A percentile compares a stretch with the other conserved stretches of the same genome.
phyloP scores from a whole-genome alignment of 2,113 vertebrate species.

The Labeo catla region DNA sequence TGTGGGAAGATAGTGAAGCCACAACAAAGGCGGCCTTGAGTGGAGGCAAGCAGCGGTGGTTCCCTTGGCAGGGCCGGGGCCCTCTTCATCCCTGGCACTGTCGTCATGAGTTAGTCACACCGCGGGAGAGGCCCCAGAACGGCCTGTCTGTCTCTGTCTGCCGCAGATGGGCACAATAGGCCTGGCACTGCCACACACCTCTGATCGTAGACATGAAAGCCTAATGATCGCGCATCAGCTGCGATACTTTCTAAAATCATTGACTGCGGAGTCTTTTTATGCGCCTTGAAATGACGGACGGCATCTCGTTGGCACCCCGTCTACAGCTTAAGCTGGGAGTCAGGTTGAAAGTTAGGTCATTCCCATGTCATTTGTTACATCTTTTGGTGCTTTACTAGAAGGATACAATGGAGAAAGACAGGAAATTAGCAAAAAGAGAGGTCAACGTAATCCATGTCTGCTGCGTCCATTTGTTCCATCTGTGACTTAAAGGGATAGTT shows the following conservation, averaged over 20 bases:
- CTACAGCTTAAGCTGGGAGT: not conserved
- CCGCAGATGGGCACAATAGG: constrained; percentile 56
- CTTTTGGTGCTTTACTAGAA: too few relatives aligned
- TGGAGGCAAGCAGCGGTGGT: constrained; percentile 53
- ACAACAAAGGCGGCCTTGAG: constrained; percentile 66
- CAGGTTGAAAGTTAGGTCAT: not conserved
- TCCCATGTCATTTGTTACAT: not conserved
- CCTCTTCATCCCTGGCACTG: constrained; percentile 68
- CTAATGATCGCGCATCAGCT: constrained; percentile 46
- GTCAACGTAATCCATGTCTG: too few relatives aligned
- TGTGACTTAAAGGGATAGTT: not conserved
- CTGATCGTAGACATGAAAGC: constrained; percentile 46
- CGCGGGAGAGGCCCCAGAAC: constrained; percentile 62
- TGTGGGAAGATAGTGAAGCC: constrained; percentile 68
- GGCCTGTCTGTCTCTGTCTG: constrained; percentile 56
- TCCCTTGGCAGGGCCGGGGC: constrained; percentile 59
- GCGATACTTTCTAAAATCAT: constrained; percentile 3
- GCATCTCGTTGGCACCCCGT: not conserved
- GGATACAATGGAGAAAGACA: too few relatives aligned
- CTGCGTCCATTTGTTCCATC: too few relatives aligned
- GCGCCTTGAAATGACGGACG: constrained; percentile 2
- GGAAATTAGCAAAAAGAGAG: too few relatives aligned
- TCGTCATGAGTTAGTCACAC: constrained; percentile 75
- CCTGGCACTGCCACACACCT: constrained; percentile 54
- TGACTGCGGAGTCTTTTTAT: constrained; percentile 6